Conservation (phyloP, 2,113 vertebrate genomes). For the Dissostichus mawsoni region DNA sequence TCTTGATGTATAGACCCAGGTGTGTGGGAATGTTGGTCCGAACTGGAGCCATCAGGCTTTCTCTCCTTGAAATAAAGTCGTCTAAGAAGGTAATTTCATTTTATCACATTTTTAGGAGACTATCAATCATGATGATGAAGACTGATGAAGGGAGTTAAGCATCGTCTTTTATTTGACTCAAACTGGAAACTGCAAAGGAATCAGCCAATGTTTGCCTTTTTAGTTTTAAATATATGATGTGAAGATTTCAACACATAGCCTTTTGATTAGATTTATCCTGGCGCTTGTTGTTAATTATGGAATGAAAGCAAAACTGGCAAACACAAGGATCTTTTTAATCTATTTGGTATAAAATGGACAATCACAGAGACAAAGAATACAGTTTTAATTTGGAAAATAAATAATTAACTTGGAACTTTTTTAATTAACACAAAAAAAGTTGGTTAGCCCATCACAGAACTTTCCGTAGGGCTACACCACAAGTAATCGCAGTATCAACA, state of each 20-base stretch:
- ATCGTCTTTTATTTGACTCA: too few species aligned
- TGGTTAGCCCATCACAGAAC: background rate
- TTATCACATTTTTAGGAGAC: background rate
- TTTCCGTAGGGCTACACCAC: background rate
- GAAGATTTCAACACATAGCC: background rate
- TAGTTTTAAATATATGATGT: background rate
- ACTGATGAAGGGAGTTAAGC: background rate
- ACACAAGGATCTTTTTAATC: background rate
- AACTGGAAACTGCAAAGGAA: too few species aligned
- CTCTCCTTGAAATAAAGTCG: background rate
- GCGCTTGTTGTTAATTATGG: background rate
- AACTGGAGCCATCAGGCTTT: constrained; percentile 11
- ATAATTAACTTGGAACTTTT: too few species aligned
- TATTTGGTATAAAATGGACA: background rate
- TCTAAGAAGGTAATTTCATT: background rate
- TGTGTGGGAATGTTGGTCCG: constrained; percentile 2
- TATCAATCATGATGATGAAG: background rate
- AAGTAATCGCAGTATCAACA: background rate
- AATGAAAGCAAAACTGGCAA: background rate
- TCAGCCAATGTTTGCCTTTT: background rate
- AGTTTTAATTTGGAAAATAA: too few species aligned
- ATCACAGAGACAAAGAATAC: background rate
- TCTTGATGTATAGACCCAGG: constrained; percentile 22
- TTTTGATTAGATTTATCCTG: background rate
- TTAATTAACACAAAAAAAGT: background rate